Conservation (phyloP, 2,888 invertebrate genomes). For the Rhingia campestris region DNA sequence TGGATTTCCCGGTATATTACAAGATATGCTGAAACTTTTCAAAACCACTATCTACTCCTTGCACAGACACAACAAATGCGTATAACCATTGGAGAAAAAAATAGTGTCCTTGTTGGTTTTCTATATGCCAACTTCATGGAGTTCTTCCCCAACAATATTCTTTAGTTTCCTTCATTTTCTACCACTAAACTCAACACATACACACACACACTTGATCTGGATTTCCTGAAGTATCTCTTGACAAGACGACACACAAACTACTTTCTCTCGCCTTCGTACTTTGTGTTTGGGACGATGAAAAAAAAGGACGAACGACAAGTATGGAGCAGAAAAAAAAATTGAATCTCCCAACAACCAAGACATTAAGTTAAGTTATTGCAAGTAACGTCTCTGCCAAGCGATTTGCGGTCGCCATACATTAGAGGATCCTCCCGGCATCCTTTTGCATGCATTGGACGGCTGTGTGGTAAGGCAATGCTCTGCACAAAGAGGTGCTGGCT, state of each 20-base stretch:
- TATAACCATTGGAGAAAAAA: not conserved
- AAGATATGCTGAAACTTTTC: slow-evolving; percentile 10
- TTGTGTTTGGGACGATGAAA: slow-evolving; percentile 2
- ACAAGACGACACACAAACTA: slow-evolving; percentile 54
- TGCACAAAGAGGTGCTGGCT: not conserved
- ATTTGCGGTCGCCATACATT: slow-evolving; percentile 72
- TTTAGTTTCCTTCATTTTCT: slow-evolving; percentile 22
- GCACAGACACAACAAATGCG: slow-evolving; percentile 20
- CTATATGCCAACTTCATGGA: slow-evolving; percentile 8
- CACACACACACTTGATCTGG: slow-evolving; percentile 51
- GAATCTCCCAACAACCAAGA: slow-evolving; percentile 15
- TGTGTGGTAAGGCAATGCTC: not conserved
- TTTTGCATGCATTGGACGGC: slow-evolving; percentile 45
- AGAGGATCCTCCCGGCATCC: slow-evolving; percentile 49
- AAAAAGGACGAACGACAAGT: slow-evolving; percentile 39
- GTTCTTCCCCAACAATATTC: slow-evolving; percentile 28
- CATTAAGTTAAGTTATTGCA: slow-evolving; percentile 73
- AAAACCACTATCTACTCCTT: not conserved
- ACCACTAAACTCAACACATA: slow-evolving; percentile 12
- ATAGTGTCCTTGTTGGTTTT: slow-evolving; percentile 41
- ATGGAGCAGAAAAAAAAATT: slow-evolving; percentile 2
- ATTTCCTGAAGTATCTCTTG: slow-evolving; percentile 54
- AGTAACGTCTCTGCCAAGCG: slow-evolving; percentile 69
- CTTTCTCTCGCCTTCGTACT: slow-evolving; percentile 16
- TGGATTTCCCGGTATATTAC: slow-evolving; percentile 16